phyloP scores from a whole-genome alignment of 2,888 invertebrate genomes.

The Mystacides longicornis region DNA sequence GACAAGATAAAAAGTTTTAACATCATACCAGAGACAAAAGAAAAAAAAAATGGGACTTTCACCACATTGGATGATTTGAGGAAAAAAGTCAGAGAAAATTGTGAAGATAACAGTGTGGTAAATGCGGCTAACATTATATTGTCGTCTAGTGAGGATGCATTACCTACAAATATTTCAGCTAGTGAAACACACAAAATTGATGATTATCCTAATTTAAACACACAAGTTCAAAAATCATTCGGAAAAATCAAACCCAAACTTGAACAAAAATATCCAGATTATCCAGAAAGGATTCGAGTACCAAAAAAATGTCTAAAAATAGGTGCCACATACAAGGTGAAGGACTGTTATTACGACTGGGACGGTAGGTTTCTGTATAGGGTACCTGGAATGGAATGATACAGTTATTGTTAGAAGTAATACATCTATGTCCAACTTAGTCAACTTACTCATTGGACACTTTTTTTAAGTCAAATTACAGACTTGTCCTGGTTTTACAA shows the following conservation, averaged over 20 bases:
- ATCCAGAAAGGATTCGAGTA: constrained; percentile 60
- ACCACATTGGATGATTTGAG: neutral
- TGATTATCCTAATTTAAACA: neutral
- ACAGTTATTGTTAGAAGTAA: no score
- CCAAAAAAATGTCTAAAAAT: constrained; percentile 56
- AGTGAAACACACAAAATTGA: neutral
- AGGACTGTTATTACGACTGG: constrained; percentile 74
- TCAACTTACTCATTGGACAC: no score
- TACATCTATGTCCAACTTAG: no score
- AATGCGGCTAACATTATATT: constrained; percentile 30
- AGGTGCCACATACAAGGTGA: constrained; percentile 64
- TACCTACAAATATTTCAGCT: constrained; percentile 31
- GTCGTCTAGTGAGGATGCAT: constrained; percentile 29
- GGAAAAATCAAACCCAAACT: no score
- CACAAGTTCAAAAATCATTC: neutral
- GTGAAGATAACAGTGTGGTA: neutral
- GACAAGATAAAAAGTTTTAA: neutral
- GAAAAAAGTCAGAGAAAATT: neutral
- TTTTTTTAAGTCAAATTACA: no score
- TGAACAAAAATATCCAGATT: constrained; percentile 28
- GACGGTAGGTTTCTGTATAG: constrained; percentile 75
- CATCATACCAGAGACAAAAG: neutral
- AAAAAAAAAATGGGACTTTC: neutral
- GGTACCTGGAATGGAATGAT: constrained; percentile 51
- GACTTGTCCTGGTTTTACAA: no score